These are phyloP conservation scores for Dynastes maya DNA, from an alignment of 2,888 invertebrate species.

Conservation along the genomic window DNA sequence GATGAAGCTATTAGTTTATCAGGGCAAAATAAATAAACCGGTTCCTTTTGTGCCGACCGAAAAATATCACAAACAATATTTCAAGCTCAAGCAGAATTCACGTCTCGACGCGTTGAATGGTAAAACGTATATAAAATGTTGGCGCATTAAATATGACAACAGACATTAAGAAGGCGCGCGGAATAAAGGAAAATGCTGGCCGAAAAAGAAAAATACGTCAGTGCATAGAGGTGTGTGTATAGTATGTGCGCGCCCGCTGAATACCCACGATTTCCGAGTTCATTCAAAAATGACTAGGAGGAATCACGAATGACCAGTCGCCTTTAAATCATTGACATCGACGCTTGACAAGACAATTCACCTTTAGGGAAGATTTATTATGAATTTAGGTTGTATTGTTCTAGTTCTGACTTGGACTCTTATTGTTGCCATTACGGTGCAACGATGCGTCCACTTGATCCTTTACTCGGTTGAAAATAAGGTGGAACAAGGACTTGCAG, in stretches of 20 bases:
- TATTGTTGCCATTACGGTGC: not conserved
- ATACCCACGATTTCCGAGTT: conserved; percentile 45
- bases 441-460: not conserved
- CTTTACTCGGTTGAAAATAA: not conserved
- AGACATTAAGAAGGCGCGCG: conserved; percentile 48
- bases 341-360: conserved; percentile 54
- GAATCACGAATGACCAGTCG: conserved; percentile 53
- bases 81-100: conserved; percentile 47
- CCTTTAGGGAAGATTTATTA: conserved; percentile 52
- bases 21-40: conserved; percentile 42
- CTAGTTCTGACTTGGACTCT: not conserved
- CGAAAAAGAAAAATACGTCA: conserved; percentile 30
- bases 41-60: conserved; percentile 35
- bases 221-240: conserved; percentile 34
- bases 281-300: conserved; percentile 45
- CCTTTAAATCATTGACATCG: conserved; percentile 52
- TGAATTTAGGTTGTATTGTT: conserved; percentile 50
- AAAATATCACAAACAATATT: conserved; percentile 47
- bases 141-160: conserved; percentile 51
- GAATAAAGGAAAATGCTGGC: conserved; percentile 31
- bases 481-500: not conserved
- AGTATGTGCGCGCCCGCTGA: conserved; percentile 21
- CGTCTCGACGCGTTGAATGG: conserved; percentile 43
- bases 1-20: conserved; percentile 42
- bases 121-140: conserved; percentile 48